These are phyloP conservation scores for Osmerus eperlanus DNA, from an alignment of 2,113 vertebrate species.

Conservation along the genomic window DNA sequence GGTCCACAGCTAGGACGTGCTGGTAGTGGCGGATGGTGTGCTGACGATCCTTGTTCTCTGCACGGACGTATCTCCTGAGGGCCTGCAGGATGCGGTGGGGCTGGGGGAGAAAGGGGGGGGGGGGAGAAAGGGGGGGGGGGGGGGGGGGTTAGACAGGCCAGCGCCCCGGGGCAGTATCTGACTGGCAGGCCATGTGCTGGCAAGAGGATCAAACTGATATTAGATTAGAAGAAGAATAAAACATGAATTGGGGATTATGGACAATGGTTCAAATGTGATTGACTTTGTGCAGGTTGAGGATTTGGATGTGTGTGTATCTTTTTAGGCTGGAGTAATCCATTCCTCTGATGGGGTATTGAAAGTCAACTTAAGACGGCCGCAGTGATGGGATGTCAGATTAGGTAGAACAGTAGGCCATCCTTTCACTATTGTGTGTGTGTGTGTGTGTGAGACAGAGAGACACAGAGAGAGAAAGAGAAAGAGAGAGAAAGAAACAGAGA, in stretches of 20 bases:
- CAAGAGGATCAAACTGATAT: conserved; percentile 35
- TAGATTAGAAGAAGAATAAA: conserved; percentile 40
- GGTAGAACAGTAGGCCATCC: conserved; percentile 5
- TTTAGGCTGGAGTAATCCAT: conserved; percentile 33
- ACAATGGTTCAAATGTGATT: conserved; percentile 48
- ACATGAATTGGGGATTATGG: conserved; percentile 38
- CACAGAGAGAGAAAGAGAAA: too few species aligned
- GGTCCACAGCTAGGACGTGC: conserved; percentile 94
- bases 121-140: background rate
- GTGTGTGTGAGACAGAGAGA: background rate
- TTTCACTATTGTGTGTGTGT: background rate
- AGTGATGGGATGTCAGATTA: conserved; percentile 40
- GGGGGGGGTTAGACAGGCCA: background rate
- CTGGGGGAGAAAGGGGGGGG: conserved; percentile 56
- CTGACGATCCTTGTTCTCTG: conserved; percentile 94
- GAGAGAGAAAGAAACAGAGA: background rate
- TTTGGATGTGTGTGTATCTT: conserved; percentile 28
- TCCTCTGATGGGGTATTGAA: conserved; percentile 26
- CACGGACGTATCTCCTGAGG: conserved; percentile 86
- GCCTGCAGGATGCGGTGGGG: conserved; percentile 94
- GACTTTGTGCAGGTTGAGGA: conserved; percentile 38
- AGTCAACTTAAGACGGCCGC: conserved; percentile 27
- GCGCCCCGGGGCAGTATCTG: too few species aligned
- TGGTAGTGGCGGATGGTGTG: conserved; percentile 97
- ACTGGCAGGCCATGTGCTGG: conserved; percentile 16